Base-by-base conservation (phyloP, 2,797 vertebrate genomes). In the Microctenopoma stevenorrisi region DNA sequence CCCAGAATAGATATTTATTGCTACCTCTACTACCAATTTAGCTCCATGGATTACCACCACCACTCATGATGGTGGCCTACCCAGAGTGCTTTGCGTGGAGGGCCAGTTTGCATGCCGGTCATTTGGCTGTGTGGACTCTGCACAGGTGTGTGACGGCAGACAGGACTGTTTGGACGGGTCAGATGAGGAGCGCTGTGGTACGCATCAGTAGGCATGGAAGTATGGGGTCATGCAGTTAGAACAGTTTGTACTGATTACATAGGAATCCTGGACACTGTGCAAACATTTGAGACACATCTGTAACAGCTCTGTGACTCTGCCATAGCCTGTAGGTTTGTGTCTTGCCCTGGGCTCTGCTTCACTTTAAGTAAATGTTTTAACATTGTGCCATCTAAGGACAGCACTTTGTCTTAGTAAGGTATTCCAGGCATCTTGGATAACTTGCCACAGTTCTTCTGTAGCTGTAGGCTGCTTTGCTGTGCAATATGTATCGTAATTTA, bases 161-260 rank as follows among this genome's bases (percentile, higher is more conserved):
- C 61, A 69, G 50, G 94, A 95, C 85, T 97, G 96, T 63, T 74
- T 91, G 5, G 96, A 96, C 0, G 94, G 95, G 1, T 96, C 94
- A 0, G 95, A 97, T 4, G 96, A 97, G 77, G 71, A 72, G 14
- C 89, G 4, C 44, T 97, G 96, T 0, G 94, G 96, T 97, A 88
- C 4, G 85, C 16, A 67, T 72, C 48, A n/a, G 40, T 22, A 22
- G 22, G 28, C 28, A 30, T 30, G 28, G 28, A 30, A 4, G 28
- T 30, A 30, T 30, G 5, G 28, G 28, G 28, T 30, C 28, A 30
- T 30, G 28, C 28, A 30, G 28, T 33, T 33, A 33, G 30, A 33
- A 33, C 4, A 6, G 3, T 8, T 62, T 16, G 2, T 40, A 4
- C 10, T 37, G 10, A 37, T 37, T 9, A 37, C 11, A 37, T 11